Percentiles rank a stretch among this genome's conserved stretches.
These are phyloP conservation scores for Craniophora ligustri DNA, from an alignment of 2,888 invertebrate genomes.

Conservation along the genomic window DNA sequence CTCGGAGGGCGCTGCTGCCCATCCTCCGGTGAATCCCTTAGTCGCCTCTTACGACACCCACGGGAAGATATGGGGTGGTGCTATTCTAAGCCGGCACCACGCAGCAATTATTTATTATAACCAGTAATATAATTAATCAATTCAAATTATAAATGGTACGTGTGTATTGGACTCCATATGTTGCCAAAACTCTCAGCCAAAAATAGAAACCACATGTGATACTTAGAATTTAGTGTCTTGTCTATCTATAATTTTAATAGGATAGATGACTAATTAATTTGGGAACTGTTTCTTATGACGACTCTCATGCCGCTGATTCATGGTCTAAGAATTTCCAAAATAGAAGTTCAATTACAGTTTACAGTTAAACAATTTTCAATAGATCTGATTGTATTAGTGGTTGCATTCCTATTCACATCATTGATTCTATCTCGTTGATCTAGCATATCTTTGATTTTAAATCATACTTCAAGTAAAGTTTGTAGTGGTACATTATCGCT, in stretches of 20 bases:
- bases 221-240: slow-evolving; percentile 50
- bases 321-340: slow-evolving; percentile 39
- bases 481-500: background rate
- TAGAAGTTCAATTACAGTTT: slow-evolving; percentile 31
- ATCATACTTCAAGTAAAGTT: background rate
- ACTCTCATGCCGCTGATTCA: slow-evolving; percentile 58
- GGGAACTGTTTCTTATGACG: slow-evolving; percentile 53
- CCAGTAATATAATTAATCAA: too few relatives aligned
- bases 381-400: slow-evolving; percentile 21
- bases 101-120: too few relatives aligned
- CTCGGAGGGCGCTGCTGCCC: too few relatives aligned
- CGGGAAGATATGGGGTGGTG: too few relatives aligned
- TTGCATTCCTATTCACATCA: background rate
- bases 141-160: slow-evolving; percentile 28
- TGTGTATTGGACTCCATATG: slow-evolving; percentile 36
- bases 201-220: slow-evolving; percentile 51
- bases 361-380: slow-evolving; percentile 21
- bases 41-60: too few relatives aligned
- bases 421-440: background rate
- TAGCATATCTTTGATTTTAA: background rate
- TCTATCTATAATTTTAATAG: slow-evolving; percentile 53
- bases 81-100: too few relatives aligned
- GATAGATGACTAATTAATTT: slow-evolving; percentile 59
- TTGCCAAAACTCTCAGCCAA: slow-evolving; percentile 38
- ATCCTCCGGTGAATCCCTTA: too few relatives aligned